phyloP scores from a whole-genome alignment of 2,888 invertebrate species.

The Keiferia lycopersicella region DNA sequence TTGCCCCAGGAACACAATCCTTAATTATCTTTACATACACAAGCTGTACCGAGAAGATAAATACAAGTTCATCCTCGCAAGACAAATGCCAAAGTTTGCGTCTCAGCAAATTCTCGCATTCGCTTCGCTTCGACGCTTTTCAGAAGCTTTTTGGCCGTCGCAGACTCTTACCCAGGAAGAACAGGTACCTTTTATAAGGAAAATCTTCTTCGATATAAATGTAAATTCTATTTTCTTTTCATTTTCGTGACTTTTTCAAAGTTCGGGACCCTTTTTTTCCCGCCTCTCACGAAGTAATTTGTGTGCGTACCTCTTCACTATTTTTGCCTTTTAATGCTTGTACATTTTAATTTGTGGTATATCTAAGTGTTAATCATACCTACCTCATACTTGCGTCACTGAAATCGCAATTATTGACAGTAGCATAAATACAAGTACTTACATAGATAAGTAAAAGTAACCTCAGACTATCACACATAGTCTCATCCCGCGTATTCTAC shows the following conservation, averaged over 20 bases:
- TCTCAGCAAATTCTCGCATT: slow-evolving; percentile 25
- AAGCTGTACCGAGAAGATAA: slow-evolving; percentile 9
- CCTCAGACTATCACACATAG: too few relatives aligned
- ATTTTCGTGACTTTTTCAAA: background rate
- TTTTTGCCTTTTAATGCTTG: background rate
- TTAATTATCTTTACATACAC: slow-evolving; percentile 10
- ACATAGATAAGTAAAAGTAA: too few relatives aligned
- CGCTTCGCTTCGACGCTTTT: slow-evolving; percentile 22
- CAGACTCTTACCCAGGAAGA: slow-evolving; percentile 10
- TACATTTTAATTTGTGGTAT: too few relatives aligned
- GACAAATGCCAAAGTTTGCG: slow-evolving; percentile 20
- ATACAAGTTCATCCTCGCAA: background rate
- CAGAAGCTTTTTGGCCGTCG: slow-evolving; percentile 9
- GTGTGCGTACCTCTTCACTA: background rate
- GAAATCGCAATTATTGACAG: too few relatives aligned
- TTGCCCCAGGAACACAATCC: background rate
- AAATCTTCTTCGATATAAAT: background rate
- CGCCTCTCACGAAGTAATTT: background rate
- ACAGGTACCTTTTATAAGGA: slow-evolving; percentile 11
- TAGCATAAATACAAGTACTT: too few relatives aligned
- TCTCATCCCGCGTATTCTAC: too few relatives aligned
- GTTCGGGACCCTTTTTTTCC: background rate
- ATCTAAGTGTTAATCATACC: too few relatives aligned
- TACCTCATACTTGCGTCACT: too few relatives aligned
- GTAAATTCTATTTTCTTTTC: slow-evolving; percentile 12